Evolutionary conservation across 92 coral and sea anemone species (phyloP).

Genomic region (Pocillopora grandis): DNA sequence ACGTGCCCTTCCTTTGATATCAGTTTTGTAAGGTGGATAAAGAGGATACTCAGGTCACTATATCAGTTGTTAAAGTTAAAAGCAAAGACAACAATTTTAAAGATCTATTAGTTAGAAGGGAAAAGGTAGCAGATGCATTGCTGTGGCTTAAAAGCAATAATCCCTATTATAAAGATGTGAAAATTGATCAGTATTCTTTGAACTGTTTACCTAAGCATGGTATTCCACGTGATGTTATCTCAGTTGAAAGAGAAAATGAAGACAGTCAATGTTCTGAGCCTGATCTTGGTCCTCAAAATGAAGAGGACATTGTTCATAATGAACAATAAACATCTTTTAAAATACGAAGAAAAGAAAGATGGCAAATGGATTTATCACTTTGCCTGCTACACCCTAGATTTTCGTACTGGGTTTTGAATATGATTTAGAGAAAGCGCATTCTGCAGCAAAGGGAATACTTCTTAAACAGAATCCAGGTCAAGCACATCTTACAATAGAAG

Average conservation of each 20-base stretch:
- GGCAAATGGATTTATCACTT: constrained; percentile 53
- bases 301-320: constrained; percentile 47
- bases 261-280: constrained; percentile 24
- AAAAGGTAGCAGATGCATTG: not conserved
- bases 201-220: too few relatives aligned
- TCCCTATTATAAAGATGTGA: too few relatives aligned
- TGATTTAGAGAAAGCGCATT: constrained; percentile 60
- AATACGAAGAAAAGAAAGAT: constrained; percentile 48
- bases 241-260: not conserved
- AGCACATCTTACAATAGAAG: constrained; percentile 51
- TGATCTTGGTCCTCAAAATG: constrained; percentile 46
- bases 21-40: not conserved
- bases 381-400: constrained; percentile 65
- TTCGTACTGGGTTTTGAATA: constrained; percentile 69
- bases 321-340: constrained; percentile 48
- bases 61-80: constrained; percentile 33
- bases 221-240: too few relatives aligned
- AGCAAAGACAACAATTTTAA: not conserved
- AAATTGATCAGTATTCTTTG: too few relatives aligned
- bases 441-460: constrained; percentile 39
- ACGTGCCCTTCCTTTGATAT: too few relatives aligned
- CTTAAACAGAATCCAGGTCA: constrained; percentile 37
- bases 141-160: not conserved
- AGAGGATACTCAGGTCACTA: constrained; percentile 68
- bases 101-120: not conserved